Evolutionary conservation across 1,140 invertebrate species (phyloP), one percentile per base, ranked within the genome.

Genomic region (Neodiprion pinetum): DNA sequence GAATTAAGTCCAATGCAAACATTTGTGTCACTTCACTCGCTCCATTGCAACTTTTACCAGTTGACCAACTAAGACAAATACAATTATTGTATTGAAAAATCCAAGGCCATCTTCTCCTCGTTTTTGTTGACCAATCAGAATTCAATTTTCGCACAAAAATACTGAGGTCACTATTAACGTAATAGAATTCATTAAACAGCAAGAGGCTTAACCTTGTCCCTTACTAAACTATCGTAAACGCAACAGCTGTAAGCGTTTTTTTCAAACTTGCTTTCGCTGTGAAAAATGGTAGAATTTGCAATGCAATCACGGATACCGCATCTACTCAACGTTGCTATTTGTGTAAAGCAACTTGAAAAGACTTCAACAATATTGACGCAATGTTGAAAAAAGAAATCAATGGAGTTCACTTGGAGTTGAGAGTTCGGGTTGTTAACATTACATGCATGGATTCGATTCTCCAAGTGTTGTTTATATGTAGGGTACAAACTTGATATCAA

Each of bases 211-310:
- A n/a, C 40, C 66, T 69, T 66, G 75, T 53, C 47, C 75, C 17
- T 73, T 75, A 71, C 68, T 1, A 74, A 67, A 72, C 76, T 48
- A 40, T 71, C 69, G 50, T 75, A 49, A 65, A 77, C 71, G 71
- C 72, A 66, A 75, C 77, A 72, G 71, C 21, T 28, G 48, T 81
- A 17, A 65, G 67, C 47, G 73, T 85, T 48, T 74, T 68, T 2
- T 78, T 81, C 74, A 48, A 48, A 66, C 75, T 85, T 48, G 65
- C 76, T n/a, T 72, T 84, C 23, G 88, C 85, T 48, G 87, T 88
- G 85, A 77, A 88, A 14, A 85, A 89, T 75, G 85, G 80, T 11
- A 87, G 89, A 79, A 82, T 87, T 9, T 87, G 84, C 67, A 86
- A 88, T 75, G 81, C 83, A 9, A 72, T 81, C 14, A 86, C 83